Conservation (phyloP, 2,797 vertebrate genomes). For the Parauchenoglanis punctatus region DNA sequence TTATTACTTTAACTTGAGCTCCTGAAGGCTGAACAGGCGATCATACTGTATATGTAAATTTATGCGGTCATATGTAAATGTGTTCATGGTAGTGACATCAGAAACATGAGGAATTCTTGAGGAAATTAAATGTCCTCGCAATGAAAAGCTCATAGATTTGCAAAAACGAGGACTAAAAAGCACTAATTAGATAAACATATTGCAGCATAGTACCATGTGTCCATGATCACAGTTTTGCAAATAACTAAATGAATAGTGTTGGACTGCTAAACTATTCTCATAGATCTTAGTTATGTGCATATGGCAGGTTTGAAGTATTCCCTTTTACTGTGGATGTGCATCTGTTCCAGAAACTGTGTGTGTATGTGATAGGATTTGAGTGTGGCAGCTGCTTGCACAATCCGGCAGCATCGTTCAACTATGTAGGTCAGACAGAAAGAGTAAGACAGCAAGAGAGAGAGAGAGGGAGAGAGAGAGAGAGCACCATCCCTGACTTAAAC, state of each 20-base stretch:
- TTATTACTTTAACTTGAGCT: background rate
- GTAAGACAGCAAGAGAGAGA: slow-evolving; percentile 4
- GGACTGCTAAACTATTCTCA: slow-evolving; percentile 28
- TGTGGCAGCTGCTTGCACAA: slow-evolving; percentile 57
- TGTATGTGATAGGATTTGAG: slow-evolving; percentile 30
- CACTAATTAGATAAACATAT: background rate
- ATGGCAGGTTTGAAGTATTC: slow-evolving; percentile 33
- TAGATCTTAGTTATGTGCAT: slow-evolving; percentile 26
- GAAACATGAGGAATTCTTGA: background rate
- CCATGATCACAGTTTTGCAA: background rate
- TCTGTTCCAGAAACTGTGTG: slow-evolving; percentile 22
- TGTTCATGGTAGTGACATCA: background rate
- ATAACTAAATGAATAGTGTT: background rate
- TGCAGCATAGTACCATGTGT: slow-evolving; percentile 1
- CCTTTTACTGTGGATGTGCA: slow-evolving; percentile 1
- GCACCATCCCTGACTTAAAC: background rate
- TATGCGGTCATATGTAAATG: background rate
- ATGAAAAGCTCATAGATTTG: background rate
- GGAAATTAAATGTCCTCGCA: background rate
- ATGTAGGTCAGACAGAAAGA: slow-evolving; percentile 59
- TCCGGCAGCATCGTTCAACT: slow-evolving; percentile 45
- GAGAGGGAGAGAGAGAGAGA: background rate
- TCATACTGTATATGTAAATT: background rate
- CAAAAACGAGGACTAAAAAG: background rate
- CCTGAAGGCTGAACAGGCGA: background rate